Percentiles rank a stretch among this genome's conserved stretches.
phyloP scores from a whole-genome alignment of 1,140 invertebrate genomes.

The Drosophila lowei region DNA sequence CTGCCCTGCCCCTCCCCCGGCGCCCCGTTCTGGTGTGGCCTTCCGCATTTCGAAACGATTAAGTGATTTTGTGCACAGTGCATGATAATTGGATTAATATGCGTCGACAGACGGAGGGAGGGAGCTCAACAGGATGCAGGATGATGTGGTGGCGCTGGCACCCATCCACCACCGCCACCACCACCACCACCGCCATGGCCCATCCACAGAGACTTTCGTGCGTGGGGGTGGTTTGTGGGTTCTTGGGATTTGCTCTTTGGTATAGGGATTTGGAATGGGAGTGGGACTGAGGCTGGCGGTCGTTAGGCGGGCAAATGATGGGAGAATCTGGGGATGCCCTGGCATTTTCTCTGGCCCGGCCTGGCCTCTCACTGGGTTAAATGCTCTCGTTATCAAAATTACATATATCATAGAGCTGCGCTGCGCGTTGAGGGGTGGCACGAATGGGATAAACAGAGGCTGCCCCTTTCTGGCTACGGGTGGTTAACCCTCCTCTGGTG shows the following conservation, averaged over 20 bases:
- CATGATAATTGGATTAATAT: constrained; percentile 83
- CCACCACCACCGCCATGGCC: constrained; percentile 38
- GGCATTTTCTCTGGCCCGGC: no score
- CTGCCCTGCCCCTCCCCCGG: background rate
- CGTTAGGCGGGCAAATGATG: constrained; percentile 46
- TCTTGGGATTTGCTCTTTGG: constrained; percentile 25
- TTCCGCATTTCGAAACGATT: constrained; percentile 67
- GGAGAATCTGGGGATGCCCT: constrained; percentile 7
- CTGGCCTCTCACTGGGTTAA: constrained; percentile 40
- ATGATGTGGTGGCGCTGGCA: constrained; percentile 20
- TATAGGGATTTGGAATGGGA: no score
- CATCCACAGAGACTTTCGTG: background rate
- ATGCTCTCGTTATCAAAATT: constrained; percentile 66
- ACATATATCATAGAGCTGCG: constrained; percentile 58
- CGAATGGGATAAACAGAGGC: constrained; percentile 46
- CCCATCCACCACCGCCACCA: constrained; percentile 39
- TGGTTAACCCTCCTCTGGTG: constrained; percentile 64
- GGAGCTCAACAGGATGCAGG: constrained; percentile 35
- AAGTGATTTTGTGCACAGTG: constrained; percentile 78
- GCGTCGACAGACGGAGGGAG: constrained; percentile 65
- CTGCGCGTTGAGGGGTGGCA: constrained; percentile 52
- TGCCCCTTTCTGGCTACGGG: constrained; percentile 59
- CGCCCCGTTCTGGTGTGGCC: constrained; percentile 29
- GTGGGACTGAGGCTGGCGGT: constrained; percentile 7
- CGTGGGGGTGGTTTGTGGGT: constrained; percentile 51